Percentiles rank a stretch among this genome's conserved stretches.
phyloP scores from a whole-genome alignment of 2,888 invertebrate species.

The Kuschelorhynchus macadamiae region DNA sequence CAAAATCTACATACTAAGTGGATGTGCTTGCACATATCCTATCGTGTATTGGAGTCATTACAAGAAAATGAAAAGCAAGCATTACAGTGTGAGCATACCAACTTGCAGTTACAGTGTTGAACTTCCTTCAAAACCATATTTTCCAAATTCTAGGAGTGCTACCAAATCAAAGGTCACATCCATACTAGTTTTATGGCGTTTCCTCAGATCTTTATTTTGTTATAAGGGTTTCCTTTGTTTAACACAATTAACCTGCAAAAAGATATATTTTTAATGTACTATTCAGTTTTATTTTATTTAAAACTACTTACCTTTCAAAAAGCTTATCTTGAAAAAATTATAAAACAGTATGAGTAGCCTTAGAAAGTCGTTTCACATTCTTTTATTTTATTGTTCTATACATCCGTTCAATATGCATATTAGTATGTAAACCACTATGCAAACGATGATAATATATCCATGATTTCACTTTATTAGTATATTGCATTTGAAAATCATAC shows the following conservation, averaged over 20 bases:
- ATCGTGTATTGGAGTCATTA: background rate
- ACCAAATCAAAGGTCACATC: too few relatives aligned
- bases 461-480: conserved; percentile 26
- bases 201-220: background rate
- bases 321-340: conserved; percentile 54
- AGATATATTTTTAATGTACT: too few relatives aligned
- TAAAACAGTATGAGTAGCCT: conserved; percentile 51
- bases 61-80: background rate
- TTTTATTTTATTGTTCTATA: conserved; percentile 50
- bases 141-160: too few relatives aligned
- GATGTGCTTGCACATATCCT: conserved; percentile 13
- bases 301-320: conserved; percentile 44
- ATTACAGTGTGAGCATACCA: background rate
- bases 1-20: background rate
- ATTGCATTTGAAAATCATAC: conserved; percentile 48
- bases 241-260: background rate
- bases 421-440: conserved; percentile 33
- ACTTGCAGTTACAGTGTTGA: too few relatives aligned
- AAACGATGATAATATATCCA: conserved; percentile 48
- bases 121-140: too few relatives aligned
- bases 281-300: too few relatives aligned
- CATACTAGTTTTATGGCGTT: conserved; percentile 1
- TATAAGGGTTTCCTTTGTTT: background rate
- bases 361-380: conserved; percentile 52
- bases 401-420: conserved; percentile 42